phyloP scores from a whole-genome alignment of 2,888 invertebrate genomes.

The Lamproptera curius region DNA sequence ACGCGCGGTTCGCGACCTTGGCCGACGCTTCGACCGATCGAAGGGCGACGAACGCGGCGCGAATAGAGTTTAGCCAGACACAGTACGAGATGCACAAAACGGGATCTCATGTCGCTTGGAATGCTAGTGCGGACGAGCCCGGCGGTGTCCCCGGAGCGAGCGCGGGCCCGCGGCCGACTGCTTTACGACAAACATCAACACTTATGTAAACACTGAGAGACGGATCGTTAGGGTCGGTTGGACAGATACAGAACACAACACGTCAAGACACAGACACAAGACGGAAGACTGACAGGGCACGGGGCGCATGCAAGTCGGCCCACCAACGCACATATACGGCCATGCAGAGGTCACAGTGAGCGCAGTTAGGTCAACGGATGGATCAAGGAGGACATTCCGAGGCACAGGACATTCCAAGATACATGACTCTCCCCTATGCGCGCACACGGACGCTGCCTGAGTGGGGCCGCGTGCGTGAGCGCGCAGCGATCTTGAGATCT shows the following conservation, averaged over 20 bases:
- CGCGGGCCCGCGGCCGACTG: slow-evolving; percentile 43
- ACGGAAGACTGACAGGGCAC: slow-evolving; percentile 56
- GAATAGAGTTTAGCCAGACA: slow-evolving; percentile 37
- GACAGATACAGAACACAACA: slow-evolving; percentile 71
- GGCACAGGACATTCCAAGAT: slow-evolving; percentile 80
- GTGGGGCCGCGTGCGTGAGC: slow-evolving; percentile 50
- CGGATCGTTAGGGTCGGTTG: slow-evolving; percentile 51
- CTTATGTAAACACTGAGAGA: slow-evolving; percentile 55
- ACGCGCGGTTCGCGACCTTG: slow-evolving; percentile 25
- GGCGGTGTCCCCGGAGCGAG: slow-evolving; percentile 49
- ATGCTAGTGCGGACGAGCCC: slow-evolving; percentile 69
- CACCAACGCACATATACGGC: slow-evolving; percentile 60
- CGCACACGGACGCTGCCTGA: slow-evolving; percentile 56
- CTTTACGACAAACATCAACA: slow-evolving; percentile 55
- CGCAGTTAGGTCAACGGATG: slow-evolving; percentile 64
- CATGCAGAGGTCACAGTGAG: slow-evolving; percentile 70
- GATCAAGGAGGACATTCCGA: slow-evolving; percentile 79
- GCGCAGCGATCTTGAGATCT: slow-evolving; percentile 78
- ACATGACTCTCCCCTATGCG: slow-evolving; percentile 77
- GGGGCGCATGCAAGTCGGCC: slow-evolving; percentile 65
- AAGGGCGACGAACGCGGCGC: slow-evolving; percentile 38
- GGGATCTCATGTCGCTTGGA: slow-evolving; percentile 78
- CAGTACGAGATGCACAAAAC: slow-evolving; percentile 52
- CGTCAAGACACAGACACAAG: slow-evolving; percentile 76
- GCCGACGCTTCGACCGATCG: slow-evolving; percentile 32